Percentiles rank a stretch among this genome's conserved stretches.
phyloP scores from a whole-genome alignment of 2,888 invertebrate genomes.

The Eristalis arbustorum region DNA sequence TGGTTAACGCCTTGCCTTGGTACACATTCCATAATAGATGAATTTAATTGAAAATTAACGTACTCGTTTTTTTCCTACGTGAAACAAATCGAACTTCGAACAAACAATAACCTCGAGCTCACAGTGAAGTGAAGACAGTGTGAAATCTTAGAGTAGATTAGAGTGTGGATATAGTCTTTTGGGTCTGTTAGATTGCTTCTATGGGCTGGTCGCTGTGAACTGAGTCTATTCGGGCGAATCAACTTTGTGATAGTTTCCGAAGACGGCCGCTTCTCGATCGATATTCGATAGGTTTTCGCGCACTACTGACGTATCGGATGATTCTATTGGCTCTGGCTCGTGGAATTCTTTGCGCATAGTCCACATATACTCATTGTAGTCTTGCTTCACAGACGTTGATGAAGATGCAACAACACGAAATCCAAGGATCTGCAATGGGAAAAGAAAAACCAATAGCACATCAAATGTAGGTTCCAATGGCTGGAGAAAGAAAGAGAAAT shows the following conservation, averaged over 20 bases:
- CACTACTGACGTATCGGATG: constrained; percentile 81
- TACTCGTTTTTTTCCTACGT: constrained; percentile 16
- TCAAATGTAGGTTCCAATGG: no score
- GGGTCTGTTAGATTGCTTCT: constrained; percentile 46
- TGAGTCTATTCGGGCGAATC: constrained; percentile 79
- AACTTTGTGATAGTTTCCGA: constrained; percentile 79
- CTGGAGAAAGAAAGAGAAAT: neutral
- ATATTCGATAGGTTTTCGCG: constrained; percentile 84
- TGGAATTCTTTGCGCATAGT: constrained; percentile 94
- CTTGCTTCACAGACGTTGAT: constrained; percentile 91
- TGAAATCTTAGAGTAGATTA: constrained; percentile 36
- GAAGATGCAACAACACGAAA: constrained; percentile 94
- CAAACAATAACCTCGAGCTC: constrained; percentile 39
- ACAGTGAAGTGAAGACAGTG: constrained; percentile 9
- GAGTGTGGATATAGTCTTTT: constrained; percentile 61
- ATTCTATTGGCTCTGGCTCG: constrained; percentile 85
- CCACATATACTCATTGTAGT: constrained; percentile 96
- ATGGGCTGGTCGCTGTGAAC: constrained; percentile 10
- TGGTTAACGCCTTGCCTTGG: constrained; percentile 49
- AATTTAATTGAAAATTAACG: constrained; percentile 44
- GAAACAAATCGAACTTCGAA: constrained; percentile 33
- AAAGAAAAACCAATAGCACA: constrained; percentile 71
- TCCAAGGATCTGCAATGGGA: constrained; percentile 85
- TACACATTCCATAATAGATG: constrained; percentile 67
- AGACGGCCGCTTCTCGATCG: constrained; percentile 81